Conservation (phyloP, 2,113 vertebrate species). For the Poeciliopsis prolifica region DNA sequence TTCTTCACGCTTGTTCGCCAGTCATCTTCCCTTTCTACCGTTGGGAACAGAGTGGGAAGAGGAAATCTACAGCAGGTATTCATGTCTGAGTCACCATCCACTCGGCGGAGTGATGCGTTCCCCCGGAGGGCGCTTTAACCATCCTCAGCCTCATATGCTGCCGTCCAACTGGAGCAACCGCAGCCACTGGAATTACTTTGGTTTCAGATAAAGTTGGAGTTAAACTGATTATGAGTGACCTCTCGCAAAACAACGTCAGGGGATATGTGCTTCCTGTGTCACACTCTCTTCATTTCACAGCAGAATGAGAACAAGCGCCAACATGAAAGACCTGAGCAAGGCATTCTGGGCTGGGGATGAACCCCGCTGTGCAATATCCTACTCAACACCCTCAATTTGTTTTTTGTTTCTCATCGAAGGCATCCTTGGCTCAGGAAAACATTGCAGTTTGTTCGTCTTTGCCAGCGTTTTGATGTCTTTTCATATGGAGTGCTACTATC, state of each 20-base stretch:
- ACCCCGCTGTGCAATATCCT: constrained; percentile 36
- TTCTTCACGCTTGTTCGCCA: constrained; percentile 49
- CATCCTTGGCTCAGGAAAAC: constrained; percentile 37
- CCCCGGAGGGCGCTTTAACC: constrained; percentile 54
- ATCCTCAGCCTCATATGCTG: constrained; percentile 70
- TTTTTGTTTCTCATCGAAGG: constrained; percentile 9
- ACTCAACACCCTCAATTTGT: constrained; percentile 25
- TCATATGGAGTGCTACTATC: constrained; percentile 33
- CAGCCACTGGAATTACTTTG: constrained; percentile 63
- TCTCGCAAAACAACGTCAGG: constrained; percentile 15
- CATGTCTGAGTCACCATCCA: constrained; percentile 64
- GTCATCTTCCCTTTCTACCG: constrained; percentile 36
- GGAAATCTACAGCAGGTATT: constrained; percentile 54
- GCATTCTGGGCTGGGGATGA: constrained; percentile 19
- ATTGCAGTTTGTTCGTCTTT: constrained; percentile 23
- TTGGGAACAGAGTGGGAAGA: constrained; percentile 58
- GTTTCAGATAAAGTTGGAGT: constrained; percentile 31
- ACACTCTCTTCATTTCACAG: constrained; percentile 9
- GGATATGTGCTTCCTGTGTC: constrained; percentile 4
- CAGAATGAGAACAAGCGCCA: constrained; percentile 1
- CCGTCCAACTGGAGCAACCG: constrained; percentile 65
- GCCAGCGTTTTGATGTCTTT: constrained; percentile 51
- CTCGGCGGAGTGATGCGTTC: constrained; percentile 44
- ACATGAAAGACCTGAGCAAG: neutral
- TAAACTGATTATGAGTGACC: constrained; percentile 1